phyloP scores from a whole-genome alignment of 2,797 vertebrate genomes.

The Sebastes minor region DNA sequence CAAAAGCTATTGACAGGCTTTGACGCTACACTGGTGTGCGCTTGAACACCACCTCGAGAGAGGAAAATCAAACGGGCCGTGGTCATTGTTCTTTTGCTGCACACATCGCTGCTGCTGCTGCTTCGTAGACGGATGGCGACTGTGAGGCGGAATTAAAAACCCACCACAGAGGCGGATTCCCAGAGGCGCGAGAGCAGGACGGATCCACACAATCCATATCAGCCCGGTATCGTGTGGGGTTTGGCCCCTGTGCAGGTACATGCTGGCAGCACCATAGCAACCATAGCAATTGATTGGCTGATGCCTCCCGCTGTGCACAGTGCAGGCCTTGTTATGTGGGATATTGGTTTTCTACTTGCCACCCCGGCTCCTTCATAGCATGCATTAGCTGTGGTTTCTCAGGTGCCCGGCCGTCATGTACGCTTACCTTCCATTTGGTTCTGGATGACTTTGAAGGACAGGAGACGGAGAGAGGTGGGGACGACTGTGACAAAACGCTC shows the following conservation, averaged over 20 bases:
- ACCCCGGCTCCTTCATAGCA: conserved; percentile 51
- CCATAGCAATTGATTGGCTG: conserved; percentile 69
- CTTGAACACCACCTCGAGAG: conserved; percentile 27
- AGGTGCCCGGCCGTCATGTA: conserved; percentile 45
- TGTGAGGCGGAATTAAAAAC: conserved; percentile 37
- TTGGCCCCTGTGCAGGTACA: conserved; percentile 52
- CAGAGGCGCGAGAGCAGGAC: not conserved
- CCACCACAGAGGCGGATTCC: not conserved
- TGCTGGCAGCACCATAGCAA: conserved; percentile 69
- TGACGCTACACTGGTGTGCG: conserved; percentile 15
- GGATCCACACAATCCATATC: conserved; percentile 50
- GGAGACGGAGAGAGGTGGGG: not conserved
- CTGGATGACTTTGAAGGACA: conserved; percentile 74
- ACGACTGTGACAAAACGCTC: conserved; percentile 37
- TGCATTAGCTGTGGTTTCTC: conserved; percentile 64
- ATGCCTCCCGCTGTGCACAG: conserved; percentile 46
- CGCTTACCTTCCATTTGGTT: conserved; percentile 67
- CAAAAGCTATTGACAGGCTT: conserved; percentile 42
- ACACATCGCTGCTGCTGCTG: not conserved
- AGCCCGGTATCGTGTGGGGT: conserved; percentile 46
- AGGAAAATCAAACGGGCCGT: not conserved
- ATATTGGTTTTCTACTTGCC: conserved; percentile 61
- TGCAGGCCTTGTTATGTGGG: conserved; percentile 63
- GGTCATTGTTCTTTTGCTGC: conserved; percentile 36
- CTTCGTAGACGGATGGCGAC: not conserved